A percentile compares a stretch with the other conserved stretches of the same genome.
These are phyloP conservation scores for Microcebus griseorufus DNA, from an alignment of 2,113 vertebrate species.

Conservation along the genomic window DNA sequence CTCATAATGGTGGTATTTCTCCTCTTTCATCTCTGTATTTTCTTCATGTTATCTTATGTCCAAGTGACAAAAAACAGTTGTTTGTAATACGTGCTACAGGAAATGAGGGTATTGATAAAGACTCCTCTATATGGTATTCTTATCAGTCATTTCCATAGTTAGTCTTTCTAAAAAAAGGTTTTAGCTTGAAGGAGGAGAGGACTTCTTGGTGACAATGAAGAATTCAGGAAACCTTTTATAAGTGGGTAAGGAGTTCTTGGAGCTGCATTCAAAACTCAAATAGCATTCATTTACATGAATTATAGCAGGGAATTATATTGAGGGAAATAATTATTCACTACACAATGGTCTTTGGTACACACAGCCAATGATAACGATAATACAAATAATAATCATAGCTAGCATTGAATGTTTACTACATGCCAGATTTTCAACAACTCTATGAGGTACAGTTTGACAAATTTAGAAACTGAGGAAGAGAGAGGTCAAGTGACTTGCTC, in stretches of 20 bases:
- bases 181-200: neutral
- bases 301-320: neutral
- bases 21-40: neutral
- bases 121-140: neutral
- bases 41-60: neutral
- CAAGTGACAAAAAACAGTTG: neutral
- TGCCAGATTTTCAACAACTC: neutral
- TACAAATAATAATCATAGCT: neutral
- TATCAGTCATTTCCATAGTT: neutral
- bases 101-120: neutral
- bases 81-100: neutral
- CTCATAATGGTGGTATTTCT: neutral
- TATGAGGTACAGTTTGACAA: neutral
- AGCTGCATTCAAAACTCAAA: constrained; percentile 25
- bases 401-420: neutral
- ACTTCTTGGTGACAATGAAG: neutral
- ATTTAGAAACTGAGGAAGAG: neutral
- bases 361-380: neutral
- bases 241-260: neutral
- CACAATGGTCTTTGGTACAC: neutral
- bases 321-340: neutral
- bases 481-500: neutral
- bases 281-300: neutral
- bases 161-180: neutral
- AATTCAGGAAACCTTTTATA: neutral